phyloP scores from a whole-genome alignment of 2,888 invertebrate species.

The Eupsilia transversa region DNA sequence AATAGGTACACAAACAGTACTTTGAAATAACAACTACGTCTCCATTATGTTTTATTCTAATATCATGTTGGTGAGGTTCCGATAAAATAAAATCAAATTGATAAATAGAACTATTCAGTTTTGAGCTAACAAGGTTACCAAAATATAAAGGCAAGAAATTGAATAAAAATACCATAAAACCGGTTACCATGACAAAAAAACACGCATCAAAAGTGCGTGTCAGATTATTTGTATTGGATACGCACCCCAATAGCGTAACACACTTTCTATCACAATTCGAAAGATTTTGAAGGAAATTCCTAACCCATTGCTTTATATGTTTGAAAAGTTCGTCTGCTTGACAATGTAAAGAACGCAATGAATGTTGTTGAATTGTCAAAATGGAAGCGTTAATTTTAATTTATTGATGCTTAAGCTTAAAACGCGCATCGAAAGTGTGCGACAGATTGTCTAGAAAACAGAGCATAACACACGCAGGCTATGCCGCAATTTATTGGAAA shows the following conservation, averaged over 20 bases:
- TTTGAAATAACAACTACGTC: constrained; percentile 4
- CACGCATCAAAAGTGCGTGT: background rate
- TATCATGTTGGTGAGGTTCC: background rate
- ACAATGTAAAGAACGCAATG: too few relatives aligned
- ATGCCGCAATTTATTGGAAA: constrained; percentile 19
- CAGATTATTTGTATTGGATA: background rate
- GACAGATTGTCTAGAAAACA: background rate
- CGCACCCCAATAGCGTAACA: background rate
- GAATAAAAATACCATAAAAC: background rate
- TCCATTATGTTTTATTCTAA: constrained; percentile 1
- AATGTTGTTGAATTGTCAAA: too few relatives aligned
- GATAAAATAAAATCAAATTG: background rate
- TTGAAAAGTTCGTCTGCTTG: too few relatives aligned
- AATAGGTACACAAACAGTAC: constrained; percentile 24
- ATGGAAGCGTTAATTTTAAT: too few relatives aligned
- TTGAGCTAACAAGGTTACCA: background rate
- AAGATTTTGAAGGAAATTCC: background rate
- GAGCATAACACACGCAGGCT: background rate
- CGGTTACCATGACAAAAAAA: background rate
- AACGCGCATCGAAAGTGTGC: background rate
- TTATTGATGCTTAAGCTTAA: too few relatives aligned
- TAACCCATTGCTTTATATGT: too few relatives aligned
- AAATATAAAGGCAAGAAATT: background rate
- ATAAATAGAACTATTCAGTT: background rate
- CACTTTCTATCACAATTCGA: background rate